Base-by-base conservation (phyloP, 2,113 vertebrate genomes). In the Brachyistius frenatus region DNA sequence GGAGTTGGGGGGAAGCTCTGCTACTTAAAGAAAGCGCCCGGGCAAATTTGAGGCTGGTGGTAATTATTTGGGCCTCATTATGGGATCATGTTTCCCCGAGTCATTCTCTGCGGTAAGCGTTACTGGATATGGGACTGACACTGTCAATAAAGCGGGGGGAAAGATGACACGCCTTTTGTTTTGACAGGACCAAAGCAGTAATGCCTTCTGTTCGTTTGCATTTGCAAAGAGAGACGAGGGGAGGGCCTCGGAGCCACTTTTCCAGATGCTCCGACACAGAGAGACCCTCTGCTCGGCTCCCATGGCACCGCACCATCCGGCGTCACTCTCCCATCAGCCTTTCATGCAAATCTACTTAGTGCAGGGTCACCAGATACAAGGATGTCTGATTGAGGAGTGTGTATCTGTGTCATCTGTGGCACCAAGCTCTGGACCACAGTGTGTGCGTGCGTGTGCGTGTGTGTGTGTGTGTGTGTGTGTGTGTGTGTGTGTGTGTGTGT, bases 41-140 rank as follows among this genome's bases (percentile, higher is more conserved):
- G 74, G 87, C 67, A 84, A 87, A 88, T 92, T 88, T 83, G 80
- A 80, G 82, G 80, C 81, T 86, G 65, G 41, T 80, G 86, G 86
- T 94, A 92, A 93, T 93, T 94, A 92, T 88, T 87, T 83, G 76
- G 79, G 83, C 84, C 86, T 94, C 92, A 93, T 94, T 93, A 93
- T 87, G 83, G 83, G 89, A 89, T 93, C 83, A 44, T 47, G 64
- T 93, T 93, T 86, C 91, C 78, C 73, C 66, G 39, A 90, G 88
- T 88, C 85, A 78, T 88, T 92, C 86, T 86, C 80, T 83, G 92
- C 56, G 88, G 87, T 85, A 84, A 88, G 49, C 56, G 73, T 93
- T 81, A 90, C 92, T 92, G 86, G 88, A 93, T 90, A 88, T 57
- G 80, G 85, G 88, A 57, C 86, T 88, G 89, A 92, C 88, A 86